These are phyloP conservation scores for Mya arenaria DNA, from an alignment of 1,140 invertebrate genomes.

Conservation along the genomic window DNA sequence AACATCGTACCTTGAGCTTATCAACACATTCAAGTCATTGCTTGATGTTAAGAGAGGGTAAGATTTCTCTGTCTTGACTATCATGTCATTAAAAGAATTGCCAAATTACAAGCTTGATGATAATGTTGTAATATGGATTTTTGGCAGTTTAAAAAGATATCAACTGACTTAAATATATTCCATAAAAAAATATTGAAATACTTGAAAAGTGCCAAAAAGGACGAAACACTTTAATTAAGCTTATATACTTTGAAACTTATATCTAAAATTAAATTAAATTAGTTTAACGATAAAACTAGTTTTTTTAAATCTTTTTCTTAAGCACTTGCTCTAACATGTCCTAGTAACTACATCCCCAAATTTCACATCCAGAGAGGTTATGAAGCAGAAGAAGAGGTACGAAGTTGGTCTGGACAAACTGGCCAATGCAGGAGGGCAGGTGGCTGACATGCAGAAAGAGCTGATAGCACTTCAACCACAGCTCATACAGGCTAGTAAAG, in stretches of 20 bases:
- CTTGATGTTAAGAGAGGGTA: slow-evolving; percentile 82
- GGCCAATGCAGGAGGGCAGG: slow-evolving; percentile 84
- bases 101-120: too few species aligned
- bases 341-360: too few species aligned
- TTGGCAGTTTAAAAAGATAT: too few species aligned
- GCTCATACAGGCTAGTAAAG: slow-evolving; percentile 83
- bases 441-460: slow-evolving; percentile 87
- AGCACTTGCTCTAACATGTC: neutral
- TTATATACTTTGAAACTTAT: too few species aligned
- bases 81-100: too few species aligned
- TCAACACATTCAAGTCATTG: slow-evolving; percentile 80
- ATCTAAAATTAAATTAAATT: too few species aligned
- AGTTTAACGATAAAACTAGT: too few species aligned
- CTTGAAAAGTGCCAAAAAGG: neutral
- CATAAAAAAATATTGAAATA: too few species aligned
- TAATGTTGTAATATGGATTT: too few species aligned
- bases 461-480: slow-evolving; percentile 94
- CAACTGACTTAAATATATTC: too few species aligned
- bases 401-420: slow-evolving; percentile 83
- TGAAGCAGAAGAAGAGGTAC: slow-evolving; percentile 86
- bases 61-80: slow-evolving; percentile 84
- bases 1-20: slow-evolving; percentile 81
- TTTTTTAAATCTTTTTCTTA: neutral
- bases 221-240: too few species aligned
- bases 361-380: slow-evolving; percentile 86